Evolutionary conservation across 2,797 vertebrate genomes (phyloP).

Genomic region (Anisognathus igniventris): DNA sequence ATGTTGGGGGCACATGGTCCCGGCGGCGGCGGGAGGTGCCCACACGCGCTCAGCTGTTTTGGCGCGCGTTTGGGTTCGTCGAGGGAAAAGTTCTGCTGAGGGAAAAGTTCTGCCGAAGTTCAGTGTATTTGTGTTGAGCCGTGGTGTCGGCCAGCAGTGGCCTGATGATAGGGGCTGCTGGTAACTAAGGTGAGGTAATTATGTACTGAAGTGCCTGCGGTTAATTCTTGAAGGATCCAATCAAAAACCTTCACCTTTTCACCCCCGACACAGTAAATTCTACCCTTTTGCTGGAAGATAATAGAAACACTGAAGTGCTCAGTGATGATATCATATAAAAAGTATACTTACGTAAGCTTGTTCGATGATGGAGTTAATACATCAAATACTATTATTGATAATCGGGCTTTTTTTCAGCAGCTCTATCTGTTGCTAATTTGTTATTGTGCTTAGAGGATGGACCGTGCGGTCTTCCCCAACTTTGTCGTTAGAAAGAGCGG

Average conservation of each 20-base stretch:
- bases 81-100: background rate
- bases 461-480: fast-evolving
- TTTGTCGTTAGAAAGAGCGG: background rate
- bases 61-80: background rate
- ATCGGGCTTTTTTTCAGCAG: fast-evolving
- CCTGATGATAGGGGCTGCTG: fast-evolving
- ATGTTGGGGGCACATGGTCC: background rate
- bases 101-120: background rate
- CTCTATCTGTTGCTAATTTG: background rate
- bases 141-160: background rate
- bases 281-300: background rate
- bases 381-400: background rate
- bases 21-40: too few species aligned
- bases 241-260: background rate
- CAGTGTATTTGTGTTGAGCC: background rate
- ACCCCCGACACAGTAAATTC: fast-evolving
- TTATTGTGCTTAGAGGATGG: background rate
- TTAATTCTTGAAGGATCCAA: fast-evolving
- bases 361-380: background rate
- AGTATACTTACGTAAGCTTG: background rate
- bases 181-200: fast-evolving
- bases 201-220: fast-evolving
- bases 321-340: background rate
- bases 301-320: background rate
- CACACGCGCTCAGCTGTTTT: fast-evolving